These are phyloP conservation scores for Eristalis intricaria DNA, from an alignment of 2,888 invertebrate species.

Conservation along the genomic window DNA sequence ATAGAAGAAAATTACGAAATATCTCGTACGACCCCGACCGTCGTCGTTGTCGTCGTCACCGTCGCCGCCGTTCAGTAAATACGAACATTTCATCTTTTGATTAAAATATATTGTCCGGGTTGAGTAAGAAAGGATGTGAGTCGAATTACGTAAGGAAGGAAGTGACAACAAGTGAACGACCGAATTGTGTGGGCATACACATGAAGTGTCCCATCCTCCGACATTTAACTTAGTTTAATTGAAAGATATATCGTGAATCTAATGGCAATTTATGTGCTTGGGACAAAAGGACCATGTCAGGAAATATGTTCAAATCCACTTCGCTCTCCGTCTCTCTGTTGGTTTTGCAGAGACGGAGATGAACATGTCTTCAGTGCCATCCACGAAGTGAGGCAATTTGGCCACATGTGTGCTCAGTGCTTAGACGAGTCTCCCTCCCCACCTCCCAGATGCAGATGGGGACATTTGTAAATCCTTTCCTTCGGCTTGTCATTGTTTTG, in stretches of 20 bases:
- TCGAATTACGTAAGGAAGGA: slow-evolving; percentile 22
- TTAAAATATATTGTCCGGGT: slow-evolving; percentile 68
- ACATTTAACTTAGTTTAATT: slow-evolving; percentile 56
- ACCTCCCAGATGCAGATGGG: too few species aligned
- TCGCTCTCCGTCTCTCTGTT: neutral
- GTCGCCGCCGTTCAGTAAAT: slow-evolving; percentile 36
- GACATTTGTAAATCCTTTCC: neutral
- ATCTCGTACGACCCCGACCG: slow-evolving; percentile 20
- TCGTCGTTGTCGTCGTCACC: neutral
- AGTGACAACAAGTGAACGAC: neutral
- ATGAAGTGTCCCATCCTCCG: slow-evolving; percentile 15
- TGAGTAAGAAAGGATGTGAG: slow-evolving; percentile 69
- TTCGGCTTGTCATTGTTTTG: slow-evolving; percentile 19
- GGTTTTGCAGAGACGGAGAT: slow-evolving; percentile 4
- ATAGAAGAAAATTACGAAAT: slow-evolving; percentile 62
- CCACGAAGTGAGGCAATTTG: neutral
- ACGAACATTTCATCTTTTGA: slow-evolving; percentile 65
- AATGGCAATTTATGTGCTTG: slow-evolving; percentile 65
- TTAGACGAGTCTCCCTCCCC: neutral
- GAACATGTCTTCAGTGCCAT: slow-evolving; percentile 5
- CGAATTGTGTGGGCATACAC: neutral
- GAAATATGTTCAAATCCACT: slow-evolving; percentile 34
- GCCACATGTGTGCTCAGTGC: neutral
- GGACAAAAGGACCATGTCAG: slow-evolving; percentile 42
- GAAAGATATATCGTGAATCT: slow-evolving; percentile 65